Percentiles rank a stretch among this genome's conserved stretches.
These are phyloP conservation scores for Alca torda DNA, from an alignment of 2,797 vertebrate species.

Conservation along the genomic window DNA sequence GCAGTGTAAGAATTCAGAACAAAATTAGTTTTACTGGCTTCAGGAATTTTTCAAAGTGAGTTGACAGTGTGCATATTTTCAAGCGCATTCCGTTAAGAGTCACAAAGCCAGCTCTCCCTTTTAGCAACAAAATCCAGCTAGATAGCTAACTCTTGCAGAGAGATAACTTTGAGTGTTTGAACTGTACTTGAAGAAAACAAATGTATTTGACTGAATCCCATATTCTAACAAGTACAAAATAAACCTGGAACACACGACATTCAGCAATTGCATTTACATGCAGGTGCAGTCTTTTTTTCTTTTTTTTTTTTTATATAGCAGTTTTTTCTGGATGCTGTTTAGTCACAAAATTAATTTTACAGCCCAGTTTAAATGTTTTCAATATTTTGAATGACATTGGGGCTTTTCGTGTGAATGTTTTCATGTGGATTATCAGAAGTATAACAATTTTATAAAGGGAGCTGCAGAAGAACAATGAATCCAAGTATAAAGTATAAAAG, in stretches of 20 bases:
- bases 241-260: neutral
- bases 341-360: neutral
- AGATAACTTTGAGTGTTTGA: neutral
- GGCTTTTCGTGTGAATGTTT: neutral
- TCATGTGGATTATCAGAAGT: neutral
- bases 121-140: neutral
- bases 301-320: neutral
- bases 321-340: neutral
- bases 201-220: neutral
- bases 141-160: neutral
- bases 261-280: neutral
- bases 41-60: neutral
- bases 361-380: neutral
- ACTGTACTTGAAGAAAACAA: neutral
- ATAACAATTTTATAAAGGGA: neutral
- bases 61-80: neutral
- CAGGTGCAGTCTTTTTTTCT: neutral
- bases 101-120: neutral
- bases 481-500: neutral
- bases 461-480: neutral
- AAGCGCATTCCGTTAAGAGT: neutral
- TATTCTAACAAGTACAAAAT: neutral
- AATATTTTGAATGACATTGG: neutral
- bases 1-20: neutral
- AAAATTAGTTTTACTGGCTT: neutral